These are phyloP conservation scores for Macrotrachela quadricornifera DNA, from an alignment of 1,140 invertebrate genomes.

Conservation along the genomic window DNA sequence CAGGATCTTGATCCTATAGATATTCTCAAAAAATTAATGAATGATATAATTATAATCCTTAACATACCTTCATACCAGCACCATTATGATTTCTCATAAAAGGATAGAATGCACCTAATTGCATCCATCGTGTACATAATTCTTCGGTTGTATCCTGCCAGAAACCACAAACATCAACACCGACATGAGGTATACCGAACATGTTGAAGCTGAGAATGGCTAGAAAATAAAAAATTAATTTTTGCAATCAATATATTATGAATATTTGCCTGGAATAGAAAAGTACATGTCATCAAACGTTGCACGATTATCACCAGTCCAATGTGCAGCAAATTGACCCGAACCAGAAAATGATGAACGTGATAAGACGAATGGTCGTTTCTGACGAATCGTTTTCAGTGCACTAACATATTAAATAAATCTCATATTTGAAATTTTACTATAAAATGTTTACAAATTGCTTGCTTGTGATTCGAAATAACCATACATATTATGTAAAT, in stretches of 20 bases:
- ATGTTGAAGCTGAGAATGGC: constrained; percentile 14
- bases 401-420: no score
- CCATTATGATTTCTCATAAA: constrained; percentile 28
- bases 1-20: constrained; percentile 16
- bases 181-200: constrained; percentile 49
- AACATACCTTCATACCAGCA: not conserved
- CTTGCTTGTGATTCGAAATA: constrained; percentile 24
- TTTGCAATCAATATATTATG: no score
- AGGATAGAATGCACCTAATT: constrained; percentile 37
- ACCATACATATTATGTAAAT: constrained; percentile 55
- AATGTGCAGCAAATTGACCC: constrained; percentile 62
- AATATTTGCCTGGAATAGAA: constrained; percentile 20
- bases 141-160: constrained; percentile 46
- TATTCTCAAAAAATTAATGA: no score
- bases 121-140: constrained; percentile 35
- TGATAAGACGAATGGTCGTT: constrained; percentile 45
- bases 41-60: no score
- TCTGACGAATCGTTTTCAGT: no score
- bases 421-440: no score
- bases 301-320: constrained; percentile 46
- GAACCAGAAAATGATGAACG: constrained; percentile 56
- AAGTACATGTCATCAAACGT: constrained; percentile 22
- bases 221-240: no score
- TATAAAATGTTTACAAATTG: constrained; percentile 16
- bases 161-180: constrained; percentile 75